Evolutionary conservation across 2,888 invertebrate genomes (phyloP).

Genomic region (Pachydiplax longipennis): DNA sequence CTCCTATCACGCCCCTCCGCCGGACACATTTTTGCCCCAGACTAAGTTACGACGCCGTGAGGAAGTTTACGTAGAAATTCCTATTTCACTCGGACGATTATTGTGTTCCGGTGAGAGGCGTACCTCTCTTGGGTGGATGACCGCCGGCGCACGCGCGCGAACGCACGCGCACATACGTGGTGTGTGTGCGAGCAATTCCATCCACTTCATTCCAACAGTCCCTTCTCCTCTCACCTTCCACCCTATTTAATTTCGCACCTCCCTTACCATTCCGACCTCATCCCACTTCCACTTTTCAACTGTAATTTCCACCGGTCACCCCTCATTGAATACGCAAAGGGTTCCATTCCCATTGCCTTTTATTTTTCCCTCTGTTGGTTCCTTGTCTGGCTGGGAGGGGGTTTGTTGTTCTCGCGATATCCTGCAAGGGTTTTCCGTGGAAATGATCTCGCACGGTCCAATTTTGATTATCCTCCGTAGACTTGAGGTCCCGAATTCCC

Average conservation of each 20-base stretch:
- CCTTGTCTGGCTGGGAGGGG: background rate
- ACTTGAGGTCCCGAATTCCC: background rate
- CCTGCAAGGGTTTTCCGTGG: constrained; percentile 7
- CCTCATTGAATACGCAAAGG: constrained; percentile 40
- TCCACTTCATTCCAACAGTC: constrained; percentile 38
- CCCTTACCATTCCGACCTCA: background rate
- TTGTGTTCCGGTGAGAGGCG: constrained; percentile 37
- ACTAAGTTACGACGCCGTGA: constrained; percentile 30
- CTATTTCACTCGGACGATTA: constrained; percentile 38
- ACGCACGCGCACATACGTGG: background rate
- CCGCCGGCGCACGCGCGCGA: background rate
- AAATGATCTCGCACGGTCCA: constrained; percentile 25
- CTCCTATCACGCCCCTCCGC: background rate
- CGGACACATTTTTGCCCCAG: background rate
- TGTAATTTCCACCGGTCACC: constrained; percentile 37
- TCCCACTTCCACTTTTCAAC: constrained; percentile 23
- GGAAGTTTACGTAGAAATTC: constrained; percentile 43
- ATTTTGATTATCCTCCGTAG: constrained; percentile 13
- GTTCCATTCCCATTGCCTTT: background rate
- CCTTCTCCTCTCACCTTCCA: constrained; percentile 27
- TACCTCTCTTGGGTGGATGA: constrained; percentile 4
- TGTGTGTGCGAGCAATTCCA: constrained; percentile 5
- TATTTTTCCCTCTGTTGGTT: constrained; percentile 40
- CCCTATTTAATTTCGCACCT: constrained; percentile 42
- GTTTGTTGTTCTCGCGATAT: constrained; percentile 27